These are phyloP conservation scores for Tamandua tetradactyla DNA, from an alignment of 2,797 vertebrate species.

Conservation along the genomic window DNA sequence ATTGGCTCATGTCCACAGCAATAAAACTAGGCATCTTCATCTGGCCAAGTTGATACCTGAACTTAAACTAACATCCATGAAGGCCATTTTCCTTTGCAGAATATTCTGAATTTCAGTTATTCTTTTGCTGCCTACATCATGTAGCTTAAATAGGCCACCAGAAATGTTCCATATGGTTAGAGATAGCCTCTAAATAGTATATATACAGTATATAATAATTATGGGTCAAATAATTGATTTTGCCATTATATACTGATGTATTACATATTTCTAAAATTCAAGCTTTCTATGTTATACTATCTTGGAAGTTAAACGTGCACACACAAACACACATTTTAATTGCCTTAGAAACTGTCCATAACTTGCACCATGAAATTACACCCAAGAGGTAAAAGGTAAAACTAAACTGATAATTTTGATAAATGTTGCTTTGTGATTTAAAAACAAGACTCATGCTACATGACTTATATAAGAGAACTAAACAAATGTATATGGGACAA, in stretches of 20 bases:
- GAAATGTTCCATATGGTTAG: neutral
- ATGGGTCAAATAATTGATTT: neutral
- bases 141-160: neutral
- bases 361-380: constrained; percentile 14
- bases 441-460: constrained; percentile 4
- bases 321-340: neutral
- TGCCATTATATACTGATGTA: neutral
- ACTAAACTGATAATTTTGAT: neutral
- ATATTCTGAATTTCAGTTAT: neutral
- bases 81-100: too few relatives aligned
- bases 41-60: too few relatives aligned
- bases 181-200: neutral
- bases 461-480: constrained; percentile 18
- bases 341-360: neutral
- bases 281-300: neutral
- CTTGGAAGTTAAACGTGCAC: neutral
- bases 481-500: neutral
- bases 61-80: too few relatives aligned
- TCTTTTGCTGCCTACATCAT: neutral
- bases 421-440: constrained; percentile 39
- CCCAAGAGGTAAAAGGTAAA: constrained; percentile 49
- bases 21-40: too few relatives aligned
- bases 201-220: neutral
- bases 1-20: too few relatives aligned
- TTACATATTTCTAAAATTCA: constrained; percentile 33